Percentiles rank a stretch among this genome's conserved stretches.
Evolutionary conservation across 2,888 invertebrate species (phyloP).

Genomic region (Heliconius sara): DNA sequence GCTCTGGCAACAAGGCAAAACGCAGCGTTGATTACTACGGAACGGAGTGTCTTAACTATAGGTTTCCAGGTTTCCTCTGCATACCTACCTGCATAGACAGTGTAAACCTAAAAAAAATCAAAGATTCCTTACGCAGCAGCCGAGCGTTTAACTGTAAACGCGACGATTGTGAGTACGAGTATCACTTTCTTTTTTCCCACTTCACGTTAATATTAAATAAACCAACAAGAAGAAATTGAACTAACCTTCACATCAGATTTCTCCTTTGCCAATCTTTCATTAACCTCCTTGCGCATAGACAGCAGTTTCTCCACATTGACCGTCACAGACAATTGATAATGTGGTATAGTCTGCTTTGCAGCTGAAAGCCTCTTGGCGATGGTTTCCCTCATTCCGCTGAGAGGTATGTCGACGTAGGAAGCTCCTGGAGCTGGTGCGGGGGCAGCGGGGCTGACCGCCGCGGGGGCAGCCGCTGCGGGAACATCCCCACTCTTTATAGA

Average conservation of each 20-base stretch:
- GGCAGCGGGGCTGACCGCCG: slow-evolving; percentile 53
- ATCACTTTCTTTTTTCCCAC: no score
- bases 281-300: slow-evolving; percentile 89
- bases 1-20: no score
- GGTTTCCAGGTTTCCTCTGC: no score
- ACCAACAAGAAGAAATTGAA: slow-evolving; percentile 1
- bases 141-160: background rate
- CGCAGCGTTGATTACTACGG: no score
- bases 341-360: slow-evolving; percentile 97
- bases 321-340: slow-evolving; percentile 96
- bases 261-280: slow-evolving; percentile 90
- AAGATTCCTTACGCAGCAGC: no score
- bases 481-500: slow-evolving; percentile 93
- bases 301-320: slow-evolving; percentile 92
- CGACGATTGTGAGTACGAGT: background rate
- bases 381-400: slow-evolving; percentile 92
- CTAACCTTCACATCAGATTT: slow-evolving; percentile 85
- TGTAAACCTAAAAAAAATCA: no score
- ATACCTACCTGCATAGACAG: no score
- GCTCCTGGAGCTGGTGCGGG: slow-evolving; percentile 77
- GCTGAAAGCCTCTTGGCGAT: slow-evolving; percentile 95
- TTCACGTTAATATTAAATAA: no score
- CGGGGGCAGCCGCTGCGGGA: slow-evolving; percentile 59
- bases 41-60: no score
- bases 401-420: slow-evolving; percentile 89